Conservation (phyloP, 2,797 vertebrate genomes). For the Gallirallus australis region DNA sequence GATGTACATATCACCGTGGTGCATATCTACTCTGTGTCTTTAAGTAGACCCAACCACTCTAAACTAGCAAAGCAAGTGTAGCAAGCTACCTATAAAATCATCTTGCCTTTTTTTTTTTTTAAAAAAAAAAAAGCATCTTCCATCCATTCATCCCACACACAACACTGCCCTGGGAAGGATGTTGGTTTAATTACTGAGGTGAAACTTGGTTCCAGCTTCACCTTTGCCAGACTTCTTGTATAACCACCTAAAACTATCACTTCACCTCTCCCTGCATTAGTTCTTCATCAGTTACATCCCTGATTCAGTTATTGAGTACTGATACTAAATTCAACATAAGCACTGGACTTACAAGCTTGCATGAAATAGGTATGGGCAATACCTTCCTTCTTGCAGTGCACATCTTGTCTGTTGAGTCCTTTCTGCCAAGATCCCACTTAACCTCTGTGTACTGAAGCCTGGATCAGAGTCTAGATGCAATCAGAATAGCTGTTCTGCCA, state of each 20-base stretch:
- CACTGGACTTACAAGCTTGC: neutral
- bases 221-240: neutral
- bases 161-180: neutral
- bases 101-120: too few relatives aligned
- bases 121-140: neutral
- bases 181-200: neutral
- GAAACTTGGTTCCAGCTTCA: neutral
- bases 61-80: neutral
- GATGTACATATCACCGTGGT: too few relatives aligned
- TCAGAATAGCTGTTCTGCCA: neutral
- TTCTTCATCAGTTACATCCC: neutral
- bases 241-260: neutral
- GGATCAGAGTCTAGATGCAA: neutral
- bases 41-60: too few relatives aligned
- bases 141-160: neutral
- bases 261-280: neutral
- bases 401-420: neutral
- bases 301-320: neutral
- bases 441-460: neutral
- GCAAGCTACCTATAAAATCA: neutral
- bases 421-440: neutral
- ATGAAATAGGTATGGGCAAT: neutral
- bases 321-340: neutral
- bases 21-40: too few relatives aligned
- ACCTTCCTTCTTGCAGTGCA: neutral